Conservation (phyloP, 2,797 vertebrate genomes). For the Ctenopoma multispine region DNA sequence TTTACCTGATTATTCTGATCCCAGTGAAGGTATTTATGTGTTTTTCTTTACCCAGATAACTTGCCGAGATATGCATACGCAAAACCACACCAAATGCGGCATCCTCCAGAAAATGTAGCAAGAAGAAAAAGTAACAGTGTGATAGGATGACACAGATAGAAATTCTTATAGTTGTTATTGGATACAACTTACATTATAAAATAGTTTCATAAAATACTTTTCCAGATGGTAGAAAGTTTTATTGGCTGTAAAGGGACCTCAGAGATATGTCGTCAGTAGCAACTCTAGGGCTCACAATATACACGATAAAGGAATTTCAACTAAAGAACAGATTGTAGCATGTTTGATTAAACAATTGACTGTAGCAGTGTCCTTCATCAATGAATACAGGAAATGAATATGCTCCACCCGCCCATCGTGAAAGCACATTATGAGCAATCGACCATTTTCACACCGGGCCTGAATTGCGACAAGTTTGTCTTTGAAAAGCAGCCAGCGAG, state of each 20-base stretch:
- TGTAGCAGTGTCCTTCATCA: slow-evolving; percentile 9
- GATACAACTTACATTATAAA: slow-evolving; percentile 34
- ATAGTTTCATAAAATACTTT: slow-evolving; percentile 36
- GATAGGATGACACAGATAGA: slow-evolving; percentile 1
- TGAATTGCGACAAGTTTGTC: slow-evolving; percentile 47
- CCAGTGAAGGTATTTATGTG: no score
- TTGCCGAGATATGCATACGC: no score
- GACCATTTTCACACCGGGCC: slow-evolving; percentile 35
- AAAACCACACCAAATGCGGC: no score
- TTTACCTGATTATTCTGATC: no score
- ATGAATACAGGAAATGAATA: slow-evolving; percentile 39
- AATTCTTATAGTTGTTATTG: slow-evolving; percentile 21
- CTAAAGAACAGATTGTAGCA: slow-evolving; percentile 23
- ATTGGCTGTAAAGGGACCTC: slow-evolving; percentile 28
- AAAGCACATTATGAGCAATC: slow-evolving; percentile 48
- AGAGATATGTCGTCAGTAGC: slow-evolving; percentile 14
- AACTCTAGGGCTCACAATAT: slow-evolving; percentile 4
- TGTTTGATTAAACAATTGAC: slow-evolving; percentile 30
- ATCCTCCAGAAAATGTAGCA: slow-evolving; percentile 15
- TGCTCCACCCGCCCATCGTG: slow-evolving; percentile 14
- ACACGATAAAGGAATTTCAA: not conserved
- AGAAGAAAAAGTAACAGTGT: slow-evolving; percentile 4
- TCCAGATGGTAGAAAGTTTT: slow-evolving; percentile 13
- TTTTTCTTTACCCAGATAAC: no score
- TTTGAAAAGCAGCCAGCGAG: slow-evolving; percentile 11